These are phyloP conservation scores for Grammomys dolichurus DNA, from an alignment of 2,113 vertebrate species.

Conservation along the genomic window DNA sequence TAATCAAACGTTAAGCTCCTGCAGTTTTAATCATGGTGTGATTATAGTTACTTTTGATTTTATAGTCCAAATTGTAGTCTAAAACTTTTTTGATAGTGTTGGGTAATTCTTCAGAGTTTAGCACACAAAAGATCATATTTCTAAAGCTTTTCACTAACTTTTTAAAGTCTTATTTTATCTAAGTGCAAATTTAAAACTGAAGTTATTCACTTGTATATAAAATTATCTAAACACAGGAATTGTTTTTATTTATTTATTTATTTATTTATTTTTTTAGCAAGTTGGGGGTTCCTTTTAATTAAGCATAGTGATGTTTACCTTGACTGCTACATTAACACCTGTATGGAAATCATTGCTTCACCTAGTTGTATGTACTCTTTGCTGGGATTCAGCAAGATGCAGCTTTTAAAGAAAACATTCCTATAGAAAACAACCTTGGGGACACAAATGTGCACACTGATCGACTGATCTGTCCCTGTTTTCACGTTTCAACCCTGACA, in stretches of 20 bases:
- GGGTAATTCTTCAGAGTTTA: background rate
- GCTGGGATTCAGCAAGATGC: background rate
- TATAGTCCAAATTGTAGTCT: constrained; percentile 10
- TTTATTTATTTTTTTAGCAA: background rate
- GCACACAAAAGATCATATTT: background rate
- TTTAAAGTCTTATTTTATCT: background rate
- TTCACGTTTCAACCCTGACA: background rate
- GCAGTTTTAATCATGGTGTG: background rate
- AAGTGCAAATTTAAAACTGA: background rate
- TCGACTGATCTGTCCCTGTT: background rate
- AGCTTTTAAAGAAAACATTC: background rate
- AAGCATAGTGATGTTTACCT: background rate
- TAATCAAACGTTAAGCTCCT: constrained; percentile 19
- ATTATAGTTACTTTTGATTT: background rate
- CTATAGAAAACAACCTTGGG: background rate
- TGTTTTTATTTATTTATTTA: no score
- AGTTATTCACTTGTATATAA: background rate
- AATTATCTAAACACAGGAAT: background rate
- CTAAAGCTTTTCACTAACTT: background rate
- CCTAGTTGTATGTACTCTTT: background rate
- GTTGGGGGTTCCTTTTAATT: background rate
- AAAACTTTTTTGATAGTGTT: background rate
- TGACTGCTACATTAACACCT: background rate
- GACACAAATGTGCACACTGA: background rate
- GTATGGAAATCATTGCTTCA: background rate